A percentile compares a stretch with the other conserved stretches of the same genome.
These are phyloP conservation scores for Lepilemur ruficaudatus DNA, from an alignment of 2,797 vertebrate species.

Conservation along the genomic window DNA sequence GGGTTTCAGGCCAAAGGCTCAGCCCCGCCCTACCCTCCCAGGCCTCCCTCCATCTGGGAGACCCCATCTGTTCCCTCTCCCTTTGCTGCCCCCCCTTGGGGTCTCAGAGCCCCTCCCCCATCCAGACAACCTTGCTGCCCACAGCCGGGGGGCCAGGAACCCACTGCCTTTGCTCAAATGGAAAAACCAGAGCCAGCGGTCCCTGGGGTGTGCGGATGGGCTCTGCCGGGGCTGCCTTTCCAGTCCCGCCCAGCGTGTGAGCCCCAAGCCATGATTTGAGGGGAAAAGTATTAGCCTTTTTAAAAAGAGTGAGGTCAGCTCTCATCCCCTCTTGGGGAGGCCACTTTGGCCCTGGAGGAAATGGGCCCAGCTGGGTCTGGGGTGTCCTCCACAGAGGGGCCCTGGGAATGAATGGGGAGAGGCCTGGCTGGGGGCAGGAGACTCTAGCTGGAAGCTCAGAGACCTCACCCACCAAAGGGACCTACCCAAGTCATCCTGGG, in stretches of 20 bases:
- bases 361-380: background rate
- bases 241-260: background rate
- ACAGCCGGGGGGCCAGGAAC: background rate
- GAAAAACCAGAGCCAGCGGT: background rate
- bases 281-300: background rate
- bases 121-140: background rate
- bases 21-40: accelerated
- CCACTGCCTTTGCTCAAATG: background rate
- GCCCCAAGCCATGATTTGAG: background rate
- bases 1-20: background rate
- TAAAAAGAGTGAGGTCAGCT: too few relatives aligned
- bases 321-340: background rate
- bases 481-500: background rate
- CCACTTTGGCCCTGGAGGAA: background rate
- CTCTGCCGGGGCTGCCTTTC: background rate
- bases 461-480: background rate
- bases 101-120: background rate
- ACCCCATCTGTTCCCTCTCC: slow-evolving; percentile 14
- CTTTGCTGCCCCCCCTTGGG: background rate
- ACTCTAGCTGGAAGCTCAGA: background rate
- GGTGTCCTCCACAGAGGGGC: background rate
- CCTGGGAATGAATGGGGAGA: background rate
- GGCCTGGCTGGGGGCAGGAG: background rate
- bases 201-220: background rate
- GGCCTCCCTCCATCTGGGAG: background rate